These are phyloP conservation scores for Unio delphinus DNA, from an alignment of 2,888 invertebrate species.

Conservation along the genomic window DNA sequence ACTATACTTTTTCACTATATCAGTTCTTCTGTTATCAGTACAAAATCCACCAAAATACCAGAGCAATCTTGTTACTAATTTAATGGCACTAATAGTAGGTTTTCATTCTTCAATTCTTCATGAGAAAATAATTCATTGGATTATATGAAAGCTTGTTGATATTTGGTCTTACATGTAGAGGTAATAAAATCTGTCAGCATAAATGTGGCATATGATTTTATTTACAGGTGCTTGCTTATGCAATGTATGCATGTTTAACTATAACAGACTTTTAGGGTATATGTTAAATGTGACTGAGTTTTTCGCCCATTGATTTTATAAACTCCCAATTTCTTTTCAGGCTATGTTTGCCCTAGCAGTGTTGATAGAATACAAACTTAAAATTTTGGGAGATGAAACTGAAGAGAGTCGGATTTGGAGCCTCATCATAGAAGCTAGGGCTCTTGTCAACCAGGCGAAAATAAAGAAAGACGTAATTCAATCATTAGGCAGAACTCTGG, in stretches of 20 bases:
- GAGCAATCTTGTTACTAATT: too few species aligned
- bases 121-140: too few species aligned
- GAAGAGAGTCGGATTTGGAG: conserved; percentile 42
- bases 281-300: not conserved
- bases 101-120: too few species aligned
- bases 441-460: conserved; percentile 26
- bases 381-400: conserved; percentile 30
- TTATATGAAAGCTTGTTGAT: too few species aligned
- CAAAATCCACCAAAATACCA: too few species aligned
- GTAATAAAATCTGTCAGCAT: too few species aligned
- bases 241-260: not conserved
- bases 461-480: conserved; percentile 33
- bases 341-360: conserved; percentile 34
- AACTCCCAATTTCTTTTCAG: conserved; percentile 20
- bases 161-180: too few species aligned
- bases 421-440: conserved; percentile 36
- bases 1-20: too few species aligned
- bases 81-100: too few species aligned
- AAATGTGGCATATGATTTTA: too few species aligned
- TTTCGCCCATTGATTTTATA: not conserved
- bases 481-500: not conserved
- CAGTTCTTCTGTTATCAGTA: too few species aligned
- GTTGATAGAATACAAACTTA: conserved; percentile 39
- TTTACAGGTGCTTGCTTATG: not conserved
- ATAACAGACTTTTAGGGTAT: not conserved